These are phyloP conservation scores for Leptinotarsa peninsularis DNA, from an alignment of 2,888 invertebrate genomes.

Conservation along the genomic window DNA sequence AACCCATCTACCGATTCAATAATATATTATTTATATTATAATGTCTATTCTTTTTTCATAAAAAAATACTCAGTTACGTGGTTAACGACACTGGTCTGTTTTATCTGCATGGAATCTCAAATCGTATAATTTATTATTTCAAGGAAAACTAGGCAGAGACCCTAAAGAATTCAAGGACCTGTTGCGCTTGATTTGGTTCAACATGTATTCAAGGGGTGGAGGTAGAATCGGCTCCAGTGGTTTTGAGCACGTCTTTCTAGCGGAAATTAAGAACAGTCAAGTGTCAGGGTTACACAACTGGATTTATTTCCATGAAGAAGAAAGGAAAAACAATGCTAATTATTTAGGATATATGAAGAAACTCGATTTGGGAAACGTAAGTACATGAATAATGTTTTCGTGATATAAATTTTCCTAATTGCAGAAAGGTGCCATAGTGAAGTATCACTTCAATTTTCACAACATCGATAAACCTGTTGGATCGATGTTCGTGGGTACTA, in stretches of 20 bases:
- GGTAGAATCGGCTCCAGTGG: constrained; percentile 88
- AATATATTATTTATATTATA: too few relatives aligned
- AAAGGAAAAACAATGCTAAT: constrained; percentile 76
- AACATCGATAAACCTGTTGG: constrained; percentile 82
- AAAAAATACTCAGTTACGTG: too few relatives aligned
- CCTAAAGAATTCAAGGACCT: constrained; percentile 78
- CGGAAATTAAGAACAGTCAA: constrained; percentile 83
- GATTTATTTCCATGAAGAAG: constrained; percentile 86
- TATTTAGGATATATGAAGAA: constrained; percentile 85
- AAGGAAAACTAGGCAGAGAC: constrained; percentile 74
- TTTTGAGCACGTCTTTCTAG: constrained; percentile 92
- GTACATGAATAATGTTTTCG: constrained; percentile 54
- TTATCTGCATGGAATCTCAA: too few relatives aligned
- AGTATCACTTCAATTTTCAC: constrained; percentile 79
- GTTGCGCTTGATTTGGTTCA: constrained; percentile 83
- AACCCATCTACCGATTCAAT: too few relatives aligned
- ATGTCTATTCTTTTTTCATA: too few relatives aligned
- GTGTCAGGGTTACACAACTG: constrained; percentile 92
- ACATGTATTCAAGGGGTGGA: constrained; percentile 83
- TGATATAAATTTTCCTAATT: constrained; percentile 54
- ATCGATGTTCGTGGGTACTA: constrained; percentile 84
- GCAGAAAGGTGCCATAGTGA: constrained; percentile 83
- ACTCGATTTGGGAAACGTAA: constrained; percentile 78
- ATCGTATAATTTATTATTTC: constrained; percentile 40
- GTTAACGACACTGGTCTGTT: too few relatives aligned